Conservation (phyloP, 2,797 vertebrate genomes). For the Sandelia bainsii region DNA sequence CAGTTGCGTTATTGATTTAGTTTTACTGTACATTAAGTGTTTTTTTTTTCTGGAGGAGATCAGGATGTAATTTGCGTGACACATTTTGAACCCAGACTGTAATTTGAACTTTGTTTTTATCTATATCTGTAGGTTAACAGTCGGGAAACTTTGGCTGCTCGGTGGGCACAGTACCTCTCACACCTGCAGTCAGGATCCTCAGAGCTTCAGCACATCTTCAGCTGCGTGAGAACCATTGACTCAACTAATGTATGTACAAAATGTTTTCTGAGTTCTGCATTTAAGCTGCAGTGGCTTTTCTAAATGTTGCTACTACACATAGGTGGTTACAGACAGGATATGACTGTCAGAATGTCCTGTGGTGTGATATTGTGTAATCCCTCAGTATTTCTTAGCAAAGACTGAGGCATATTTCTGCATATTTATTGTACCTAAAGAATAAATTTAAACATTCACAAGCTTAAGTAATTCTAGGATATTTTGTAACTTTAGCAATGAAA, state of each 20-base stretch:
- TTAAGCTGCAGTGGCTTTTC: background rate
- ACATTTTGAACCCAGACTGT: background rate
- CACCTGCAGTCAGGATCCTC: conserved; percentile 86
- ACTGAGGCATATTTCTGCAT: background rate
- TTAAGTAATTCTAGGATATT: background rate
- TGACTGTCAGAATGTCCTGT: conserved; percentile 37
- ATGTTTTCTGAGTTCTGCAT: conserved; percentile 8
- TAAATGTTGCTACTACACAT: background rate
- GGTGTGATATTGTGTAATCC: conserved; percentile 35
- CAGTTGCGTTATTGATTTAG: background rate
- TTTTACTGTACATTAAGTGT: background rate
- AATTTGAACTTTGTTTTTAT: background rate
- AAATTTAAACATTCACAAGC: background rate
- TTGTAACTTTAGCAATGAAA: background rate
- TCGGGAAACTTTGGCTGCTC: conserved; percentile 76
- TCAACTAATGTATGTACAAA: conserved; percentile 86
- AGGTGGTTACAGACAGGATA: conserved; percentile 45
- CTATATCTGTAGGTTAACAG: conserved; percentile 67
- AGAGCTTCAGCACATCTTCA: conserved; percentile 90
- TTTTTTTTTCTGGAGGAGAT: too few species aligned
- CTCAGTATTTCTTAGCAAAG: conserved; percentile 1
- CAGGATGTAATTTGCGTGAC: too few species aligned
- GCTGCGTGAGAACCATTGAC: conserved; percentile 90
- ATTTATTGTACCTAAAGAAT: background rate
- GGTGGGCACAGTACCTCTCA: conserved; percentile 88